Evolutionary conservation across 2,888 invertebrate species (phyloP), one percentile per base, ranked within the genome.

Genomic region (Heliconius cydno): DNA sequence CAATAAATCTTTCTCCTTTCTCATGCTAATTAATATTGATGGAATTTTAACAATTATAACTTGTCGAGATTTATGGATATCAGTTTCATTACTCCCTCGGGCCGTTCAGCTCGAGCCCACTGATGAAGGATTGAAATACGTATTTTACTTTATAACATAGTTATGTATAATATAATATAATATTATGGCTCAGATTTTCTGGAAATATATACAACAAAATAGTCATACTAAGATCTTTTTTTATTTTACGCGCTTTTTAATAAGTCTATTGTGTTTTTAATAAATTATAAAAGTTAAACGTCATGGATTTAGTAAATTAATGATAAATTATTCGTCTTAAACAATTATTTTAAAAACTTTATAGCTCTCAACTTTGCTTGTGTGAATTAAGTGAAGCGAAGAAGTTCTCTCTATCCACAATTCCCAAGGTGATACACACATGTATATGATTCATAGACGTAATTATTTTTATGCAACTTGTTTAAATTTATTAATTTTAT

Each of bases 41-140:
- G 25, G 34, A 73, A 73, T 73, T 73, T 73, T 38, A 73, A 73
- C 60, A 73, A 73, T 73, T 73, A 73, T 73, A 73, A 73, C 34
- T 73, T 73, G 34, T 60, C 73, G 73, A 73, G 73, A 73, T 73
- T 60, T 73, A 73, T 73, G 38, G 38, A 38, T 52, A 52, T n/a
- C 34, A 73, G 73, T 73, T 73, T 60, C 60, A 73, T 60, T 25
- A 73, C 60, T 73, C 73, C 73, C 73, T 73, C 38, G 60, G 73
- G 73, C 60, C 73, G 7, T 34, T 34, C 38, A n/a, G 9, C 34
- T 34, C 60, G 34, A 34, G 34, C 73, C 60, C 60, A 60, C 73
- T 73, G 73, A 60, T 60, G 73, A 73, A 73, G 73, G 73, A 60
- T 73, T 73, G 34, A 73, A 73, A 60, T 73, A 46, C 41, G 70